phyloP scores from a whole-genome alignment of 2,888 invertebrate species.

The Capitulum mitella region DNA sequence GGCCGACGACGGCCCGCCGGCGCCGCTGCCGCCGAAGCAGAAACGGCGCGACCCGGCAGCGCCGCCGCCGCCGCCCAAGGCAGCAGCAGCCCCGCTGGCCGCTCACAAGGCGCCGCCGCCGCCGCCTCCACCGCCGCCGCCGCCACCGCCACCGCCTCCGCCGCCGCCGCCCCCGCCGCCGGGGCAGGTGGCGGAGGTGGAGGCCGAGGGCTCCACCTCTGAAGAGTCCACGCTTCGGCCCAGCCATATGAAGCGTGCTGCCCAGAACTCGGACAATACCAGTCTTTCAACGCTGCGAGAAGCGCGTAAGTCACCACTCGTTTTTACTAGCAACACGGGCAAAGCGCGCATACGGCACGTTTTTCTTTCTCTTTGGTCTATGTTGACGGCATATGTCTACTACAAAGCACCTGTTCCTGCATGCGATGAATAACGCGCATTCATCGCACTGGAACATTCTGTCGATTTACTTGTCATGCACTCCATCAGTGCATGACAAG shows the following conservation, averaged over 20 bases:
- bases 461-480: too few relatives aligned
- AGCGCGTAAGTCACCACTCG: constrained; percentile 9
- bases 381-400: too few relatives aligned
- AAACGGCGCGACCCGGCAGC: constrained; percentile 9
- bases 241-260: constrained; percentile 5
- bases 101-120: constrained; percentile 29
- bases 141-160: constrained; percentile 20
- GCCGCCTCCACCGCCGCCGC: constrained; percentile 30
- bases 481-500: too few relatives aligned
- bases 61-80: neutral
- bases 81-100: neutral
- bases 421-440: too few relatives aligned
- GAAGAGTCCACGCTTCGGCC: neutral
- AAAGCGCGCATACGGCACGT: too few relatives aligned
- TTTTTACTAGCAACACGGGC: too few relatives aligned
- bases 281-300: neutral
- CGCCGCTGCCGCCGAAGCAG: constrained; percentile 28
- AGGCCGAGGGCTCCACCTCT: constrained; percentile 10
- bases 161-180: constrained; percentile 26
- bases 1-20: constrained; percentile 21
- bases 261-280: neutral
- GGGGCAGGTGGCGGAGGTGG: neutral
- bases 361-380: too few relatives aligned
- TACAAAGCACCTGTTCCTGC: too few relatives aligned
- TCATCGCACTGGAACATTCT: too few relatives aligned